Conservation (phyloP, 2,113 vertebrate species). For the Oriolus oriolus region DNA sequence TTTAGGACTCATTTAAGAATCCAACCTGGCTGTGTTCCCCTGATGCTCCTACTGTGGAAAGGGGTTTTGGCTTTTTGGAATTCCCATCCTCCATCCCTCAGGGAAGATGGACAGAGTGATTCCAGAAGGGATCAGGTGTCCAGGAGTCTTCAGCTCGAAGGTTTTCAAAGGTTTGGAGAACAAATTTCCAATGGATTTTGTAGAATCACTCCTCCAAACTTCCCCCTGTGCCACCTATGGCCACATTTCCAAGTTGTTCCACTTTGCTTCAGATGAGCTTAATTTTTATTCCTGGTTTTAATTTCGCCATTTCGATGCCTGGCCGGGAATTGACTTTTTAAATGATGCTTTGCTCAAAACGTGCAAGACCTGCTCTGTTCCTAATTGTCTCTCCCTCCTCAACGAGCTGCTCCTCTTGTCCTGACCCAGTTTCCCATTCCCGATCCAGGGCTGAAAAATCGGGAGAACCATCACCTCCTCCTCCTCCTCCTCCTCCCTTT, state of each 20-base stretch:
- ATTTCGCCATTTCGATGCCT: neutral
- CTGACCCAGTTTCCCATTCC: neutral
- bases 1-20: neutral
- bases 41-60: too few species aligned
- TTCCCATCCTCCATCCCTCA: too few species aligned
- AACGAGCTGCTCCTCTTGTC: neutral
- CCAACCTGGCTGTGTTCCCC: neutral
- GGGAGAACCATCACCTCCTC: too few species aligned
- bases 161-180: neutral
- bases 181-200: neutral
- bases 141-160: neutral
- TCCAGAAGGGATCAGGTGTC: neutral
- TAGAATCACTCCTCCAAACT: neutral
- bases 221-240: accelerated
- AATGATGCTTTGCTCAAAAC: neutral
- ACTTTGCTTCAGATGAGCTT: neutral
- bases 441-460: neutral
- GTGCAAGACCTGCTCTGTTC: neutral
- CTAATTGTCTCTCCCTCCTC: neutral
- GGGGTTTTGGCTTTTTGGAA: neutral
- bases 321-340: neutral
- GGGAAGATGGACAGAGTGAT: accelerated
- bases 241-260: accelerated
- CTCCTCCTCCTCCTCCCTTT: neutral
- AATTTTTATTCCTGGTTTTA: neutral